Evolutionary conservation across 2,888 invertebrate genomes (phyloP).

Genomic region (Blomia tropicalis): DNA sequence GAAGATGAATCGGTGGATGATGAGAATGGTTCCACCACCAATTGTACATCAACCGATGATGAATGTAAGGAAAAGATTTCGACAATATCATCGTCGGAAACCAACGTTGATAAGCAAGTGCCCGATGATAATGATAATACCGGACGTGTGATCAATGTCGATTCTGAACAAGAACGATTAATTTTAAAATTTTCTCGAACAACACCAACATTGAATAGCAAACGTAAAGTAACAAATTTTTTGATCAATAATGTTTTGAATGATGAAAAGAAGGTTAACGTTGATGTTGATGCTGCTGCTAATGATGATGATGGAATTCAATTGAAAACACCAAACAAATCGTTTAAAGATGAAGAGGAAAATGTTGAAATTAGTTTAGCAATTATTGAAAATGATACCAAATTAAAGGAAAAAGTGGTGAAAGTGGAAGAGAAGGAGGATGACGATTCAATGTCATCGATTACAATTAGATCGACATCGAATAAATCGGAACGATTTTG

Average conservation of each 20-base stretch:
- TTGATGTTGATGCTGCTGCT: not conserved
- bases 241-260: not conserved
- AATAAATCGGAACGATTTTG: not conserved
- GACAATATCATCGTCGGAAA: not conserved
- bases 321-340: not conserved
- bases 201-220: not conserved
- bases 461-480: not conserved
- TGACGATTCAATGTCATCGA: not conserved
- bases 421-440: not conserved
- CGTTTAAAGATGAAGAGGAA: not conserved
- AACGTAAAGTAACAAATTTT: not conserved
- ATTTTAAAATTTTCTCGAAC: not conserved
- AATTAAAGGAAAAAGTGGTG: not conserved
- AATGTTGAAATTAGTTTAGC: not conserved
- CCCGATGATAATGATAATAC: not conserved
- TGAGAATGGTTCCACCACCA: too few relatives aligned
- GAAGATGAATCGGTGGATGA: slow-evolving; percentile 21
- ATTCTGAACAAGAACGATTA: slow-evolving; percentile 8
- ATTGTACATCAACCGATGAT: too few relatives aligned
- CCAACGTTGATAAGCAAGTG: not conserved
- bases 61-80: slow-evolving; percentile 10
- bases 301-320: not conserved
- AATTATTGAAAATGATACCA: not conserved
- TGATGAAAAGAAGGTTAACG: not conserved
- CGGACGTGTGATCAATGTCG: not conserved